phyloP scores from a whole-genome alignment of 1,140 invertebrate genomes.

The Trissolcus basalis region DNA sequence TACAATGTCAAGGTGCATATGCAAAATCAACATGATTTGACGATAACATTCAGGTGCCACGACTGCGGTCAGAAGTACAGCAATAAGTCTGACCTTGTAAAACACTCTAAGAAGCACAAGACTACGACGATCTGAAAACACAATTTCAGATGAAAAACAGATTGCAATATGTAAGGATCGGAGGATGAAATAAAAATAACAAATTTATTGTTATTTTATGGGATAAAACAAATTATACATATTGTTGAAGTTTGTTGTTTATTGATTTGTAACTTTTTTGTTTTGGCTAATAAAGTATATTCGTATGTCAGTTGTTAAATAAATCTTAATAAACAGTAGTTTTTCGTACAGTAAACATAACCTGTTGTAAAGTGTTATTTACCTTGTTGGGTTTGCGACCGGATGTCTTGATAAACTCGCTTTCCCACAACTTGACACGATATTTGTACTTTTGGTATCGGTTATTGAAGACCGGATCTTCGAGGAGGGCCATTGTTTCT shows the following conservation, averaged over 20 bases:
- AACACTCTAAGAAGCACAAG: too few relatives aligned
- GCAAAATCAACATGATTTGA: neutral
- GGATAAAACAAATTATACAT: too few relatives aligned
- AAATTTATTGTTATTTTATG: too few relatives aligned
- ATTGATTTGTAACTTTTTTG: too few relatives aligned
- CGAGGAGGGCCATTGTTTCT: conserved; percentile 63
- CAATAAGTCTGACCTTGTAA: neutral
- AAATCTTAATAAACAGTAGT: neutral
- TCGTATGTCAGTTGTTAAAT: too few relatives aligned
- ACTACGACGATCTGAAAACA: too few relatives aligned
- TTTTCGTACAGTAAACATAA: conserved; percentile 27
- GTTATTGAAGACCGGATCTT: conserved; percentile 65
- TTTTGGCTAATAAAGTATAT: too few relatives aligned
- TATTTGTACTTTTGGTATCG: conserved; percentile 81
- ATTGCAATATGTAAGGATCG: too few relatives aligned
- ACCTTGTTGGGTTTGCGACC: conserved; percentile 85
- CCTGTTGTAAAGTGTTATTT: conserved; percentile 35
- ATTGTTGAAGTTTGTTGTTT: too few relatives aligned
- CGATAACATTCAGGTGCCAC: neutral
- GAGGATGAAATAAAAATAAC: too few relatives aligned
- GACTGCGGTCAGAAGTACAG: too few relatives aligned
- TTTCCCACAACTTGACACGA: conserved; percentile 87
- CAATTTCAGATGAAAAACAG: too few relatives aligned
- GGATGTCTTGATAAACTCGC: conserved; percentile 82
- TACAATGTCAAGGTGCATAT: neutral